Base-by-base conservation (phyloP, 2,888 invertebrate genomes). In the Coleophora flavipennella region DNA sequence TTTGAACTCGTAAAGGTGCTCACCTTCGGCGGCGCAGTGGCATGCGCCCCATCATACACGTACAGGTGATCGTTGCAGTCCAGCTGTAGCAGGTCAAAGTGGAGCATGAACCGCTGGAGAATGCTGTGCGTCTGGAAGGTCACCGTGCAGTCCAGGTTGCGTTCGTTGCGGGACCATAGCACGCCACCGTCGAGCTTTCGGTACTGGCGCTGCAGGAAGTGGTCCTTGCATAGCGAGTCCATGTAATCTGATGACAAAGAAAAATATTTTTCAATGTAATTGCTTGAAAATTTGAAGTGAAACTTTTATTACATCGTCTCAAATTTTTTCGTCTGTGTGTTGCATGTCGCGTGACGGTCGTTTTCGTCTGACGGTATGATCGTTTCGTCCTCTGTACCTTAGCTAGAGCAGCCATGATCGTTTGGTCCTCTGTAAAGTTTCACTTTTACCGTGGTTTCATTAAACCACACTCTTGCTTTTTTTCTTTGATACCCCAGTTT, bases 101-200 rank as follows among this genome's bases (percentile, higher is more conserved):
- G 90, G 62, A 96, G 89, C 94, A 96, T 96, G 79, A 96, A 96
- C 58, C 95, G 88, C 85, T 96, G 96, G 62, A 96, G 87, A 60
- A 96, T 94, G 70, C 95, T 94, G 84, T 96, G 95, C 54, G 96
- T 96, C 85, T 96, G 96, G 83, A 96, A 96, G 47, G 96, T 96
- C 71, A 96, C 92, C 59, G 93, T 91, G 86, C 96, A 96, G 83
- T 96, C 93, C 63, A 96, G 86, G 74, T 95, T 94, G 51, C 94
- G 87, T 80, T 96, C 96, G 78, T 95, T 95, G 69, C 94, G 91
- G 14, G 96, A 96, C 86, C 91, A 93, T 40, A 96, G 87, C 42
- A 95, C 92, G 8, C 95, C 96, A 32, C 96, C 96, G 68, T 96
- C 95, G 58, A 96, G 91, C 84, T 95, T 95, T 50, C 95, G 89